These are phyloP conservation scores for Eurytoma californica DNA, from an alignment of 2,888 invertebrate species.

Conservation along the genomic window DNA sequence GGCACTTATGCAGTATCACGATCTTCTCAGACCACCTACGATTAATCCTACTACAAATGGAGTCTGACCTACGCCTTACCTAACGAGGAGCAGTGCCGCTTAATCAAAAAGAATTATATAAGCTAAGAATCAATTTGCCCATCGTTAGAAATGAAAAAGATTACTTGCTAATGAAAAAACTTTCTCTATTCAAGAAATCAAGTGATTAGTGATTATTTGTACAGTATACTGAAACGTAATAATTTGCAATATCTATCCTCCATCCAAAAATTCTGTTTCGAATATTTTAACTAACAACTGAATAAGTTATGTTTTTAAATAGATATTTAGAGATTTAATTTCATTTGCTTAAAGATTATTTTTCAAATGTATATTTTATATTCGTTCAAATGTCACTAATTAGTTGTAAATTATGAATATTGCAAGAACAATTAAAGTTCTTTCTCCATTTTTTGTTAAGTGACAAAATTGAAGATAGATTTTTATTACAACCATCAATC, in stretches of 20 bases:
- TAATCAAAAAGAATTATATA: constrained; percentile 28
- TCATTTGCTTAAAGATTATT: too few species aligned
- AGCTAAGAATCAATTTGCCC: too few species aligned
- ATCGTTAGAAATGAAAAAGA: background rate
- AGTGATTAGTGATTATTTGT: constrained; percentile 10
- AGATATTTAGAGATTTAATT: too few species aligned
- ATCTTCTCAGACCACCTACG: constrained; percentile 83
- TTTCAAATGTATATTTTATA: too few species aligned
- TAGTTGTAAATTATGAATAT: too few species aligned
- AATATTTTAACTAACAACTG: too few species aligned
- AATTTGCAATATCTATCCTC: background rate
- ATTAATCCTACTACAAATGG: constrained; percentile 68
- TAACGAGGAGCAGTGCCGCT: constrained; percentile 37
- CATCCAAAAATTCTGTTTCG: too few species aligned
- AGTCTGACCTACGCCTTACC: constrained; percentile 66
- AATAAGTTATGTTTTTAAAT: too few species aligned
- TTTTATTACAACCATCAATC: constrained; percentile 10
- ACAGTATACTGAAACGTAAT: background rate
- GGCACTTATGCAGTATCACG: constrained; percentile 91
- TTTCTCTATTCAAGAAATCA: background rate
- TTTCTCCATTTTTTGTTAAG: constrained; percentile 9
- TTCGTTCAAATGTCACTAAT: too few species aligned
- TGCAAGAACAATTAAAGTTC: background rate
- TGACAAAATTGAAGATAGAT: constrained; percentile 8
- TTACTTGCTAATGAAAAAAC: background rate